These are phyloP conservation scores for Nixonia krombeini DNA, from an alignment of 1,140 invertebrate species.

Conservation along the genomic window DNA sequence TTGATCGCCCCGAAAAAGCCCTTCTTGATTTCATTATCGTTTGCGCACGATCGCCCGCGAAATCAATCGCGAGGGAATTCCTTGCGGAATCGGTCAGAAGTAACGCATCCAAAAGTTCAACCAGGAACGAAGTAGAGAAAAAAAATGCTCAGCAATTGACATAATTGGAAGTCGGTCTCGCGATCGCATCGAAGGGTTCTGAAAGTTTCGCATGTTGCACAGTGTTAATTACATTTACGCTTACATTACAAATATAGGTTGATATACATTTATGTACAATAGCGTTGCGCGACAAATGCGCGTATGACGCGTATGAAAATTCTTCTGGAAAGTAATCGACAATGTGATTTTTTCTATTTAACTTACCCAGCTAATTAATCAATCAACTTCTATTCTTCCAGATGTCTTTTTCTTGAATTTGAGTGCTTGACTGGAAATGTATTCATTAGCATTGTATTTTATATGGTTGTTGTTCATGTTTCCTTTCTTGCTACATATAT, in stretches of 20 bases:
- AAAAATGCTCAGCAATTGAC: conserved; percentile 10
- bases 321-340: no score
- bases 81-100: conserved; percentile 18
- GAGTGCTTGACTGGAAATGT: no score
- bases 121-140: conserved; percentile 17
- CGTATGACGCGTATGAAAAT: no score
- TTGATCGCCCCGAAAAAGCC: conserved; percentile 22
- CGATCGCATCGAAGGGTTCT: conserved; percentile 20
- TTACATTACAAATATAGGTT: conserved; percentile 3
- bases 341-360: no score
- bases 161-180: conserved; percentile 23
- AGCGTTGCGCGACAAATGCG: background rate
- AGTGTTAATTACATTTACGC: conserved; percentile 23
- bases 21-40: conserved; percentile 35
- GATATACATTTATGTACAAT: conserved; percentile 43
- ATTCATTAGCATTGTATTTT: no score
- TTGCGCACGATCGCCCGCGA: conserved; percentile 24
- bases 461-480: no score
- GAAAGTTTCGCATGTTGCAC: conserved; percentile 10
- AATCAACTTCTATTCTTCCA: no score
- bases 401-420: no score
- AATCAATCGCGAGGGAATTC: conserved; percentile 13
- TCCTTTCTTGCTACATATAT: no score
- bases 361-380: no score
- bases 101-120: conserved; percentile 30